Evolutionary conservation across 2,113 vertebrate species (phyloP).

Genomic region (Rostratula benghalensis): DNA sequence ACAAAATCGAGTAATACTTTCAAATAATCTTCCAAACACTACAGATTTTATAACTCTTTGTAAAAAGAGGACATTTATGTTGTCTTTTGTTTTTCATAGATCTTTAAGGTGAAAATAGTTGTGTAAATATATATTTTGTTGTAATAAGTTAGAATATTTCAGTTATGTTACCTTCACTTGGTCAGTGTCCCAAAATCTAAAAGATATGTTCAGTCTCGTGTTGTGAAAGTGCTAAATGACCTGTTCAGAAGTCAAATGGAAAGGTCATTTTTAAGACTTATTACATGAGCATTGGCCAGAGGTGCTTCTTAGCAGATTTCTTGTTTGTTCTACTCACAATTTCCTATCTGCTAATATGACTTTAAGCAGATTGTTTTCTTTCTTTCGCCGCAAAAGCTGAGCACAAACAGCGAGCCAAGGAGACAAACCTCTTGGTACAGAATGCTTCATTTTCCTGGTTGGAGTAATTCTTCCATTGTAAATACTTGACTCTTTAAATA

Average conservation of each 20-base stretch:
- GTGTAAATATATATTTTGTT: not conserved
- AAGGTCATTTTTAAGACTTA: not conserved
- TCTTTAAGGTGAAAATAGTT: not conserved
- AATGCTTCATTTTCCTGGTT: not conserved
- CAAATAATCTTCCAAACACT: not conserved
- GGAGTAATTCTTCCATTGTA: conserved; percentile 29
- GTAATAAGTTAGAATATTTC: not conserved
- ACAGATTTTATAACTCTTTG: not conserved
- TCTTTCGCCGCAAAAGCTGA: not conserved
- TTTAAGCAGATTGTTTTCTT: not conserved
- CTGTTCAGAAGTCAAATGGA: not conserved
- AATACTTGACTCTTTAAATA: conserved; percentile 33
- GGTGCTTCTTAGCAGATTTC: not conserved
- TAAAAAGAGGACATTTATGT: not conserved
- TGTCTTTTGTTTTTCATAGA: not conserved
- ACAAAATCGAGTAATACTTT: not conserved
- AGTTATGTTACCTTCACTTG: not conserved
- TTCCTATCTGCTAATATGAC: not conserved
- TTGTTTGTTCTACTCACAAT: not conserved
- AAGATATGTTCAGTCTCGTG: not conserved
- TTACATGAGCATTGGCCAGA: not conserved
- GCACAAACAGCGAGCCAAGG: not conserved
- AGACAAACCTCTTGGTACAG: not conserved
- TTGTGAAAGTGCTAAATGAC: not conserved
- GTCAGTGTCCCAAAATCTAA: not conserved